Percentiles rank a stretch among this genome's conserved stretches.
phyloP scores from a whole-genome alignment of 2,797 vertebrate species.

The Philypnodon macrostomus region DNA sequence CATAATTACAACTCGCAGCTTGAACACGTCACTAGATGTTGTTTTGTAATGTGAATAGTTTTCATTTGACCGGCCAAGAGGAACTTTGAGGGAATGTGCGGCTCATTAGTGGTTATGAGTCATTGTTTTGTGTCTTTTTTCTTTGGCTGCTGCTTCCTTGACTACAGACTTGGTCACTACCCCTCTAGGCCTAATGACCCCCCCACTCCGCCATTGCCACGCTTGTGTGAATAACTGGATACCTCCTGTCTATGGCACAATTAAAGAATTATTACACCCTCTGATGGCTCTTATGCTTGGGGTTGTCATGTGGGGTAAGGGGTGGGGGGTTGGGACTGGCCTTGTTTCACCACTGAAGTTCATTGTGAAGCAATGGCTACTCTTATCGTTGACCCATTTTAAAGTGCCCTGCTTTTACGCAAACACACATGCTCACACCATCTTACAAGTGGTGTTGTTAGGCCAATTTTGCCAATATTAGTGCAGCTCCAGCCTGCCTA shows the following conservation, averaged over 20 bases:
- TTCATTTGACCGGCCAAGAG: constrained; percentile 56
- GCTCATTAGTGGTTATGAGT: constrained; percentile 70
- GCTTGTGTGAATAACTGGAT: constrained; percentile 72
- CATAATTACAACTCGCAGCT: constrained; percentile 49
- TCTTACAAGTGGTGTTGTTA: no score
- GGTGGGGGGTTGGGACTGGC: constrained; percentile 30
- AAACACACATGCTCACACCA: constrained; percentile 39
- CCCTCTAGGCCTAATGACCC: constrained; percentile 44
- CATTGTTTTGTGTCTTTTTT: constrained; percentile 64
- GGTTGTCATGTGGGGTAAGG: constrained; percentile 47
- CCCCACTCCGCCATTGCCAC: constrained; percentile 16
- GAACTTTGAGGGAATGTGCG: constrained; percentile 58
- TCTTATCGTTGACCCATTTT: constrained; percentile 71
- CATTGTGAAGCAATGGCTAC: constrained; percentile 54
- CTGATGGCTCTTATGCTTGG: constrained; percentile 50
- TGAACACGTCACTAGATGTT: constrained; percentile 37
- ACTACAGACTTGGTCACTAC: constrained; percentile 59
- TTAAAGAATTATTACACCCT: constrained; percentile 77
- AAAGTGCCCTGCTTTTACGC: constrained; percentile 31
- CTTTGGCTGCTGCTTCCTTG: constrained; percentile 50
- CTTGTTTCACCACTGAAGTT: constrained; percentile 32
- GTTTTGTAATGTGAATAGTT: constrained; percentile 51
- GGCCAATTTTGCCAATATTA: no score
- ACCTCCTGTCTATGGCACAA: constrained; percentile 63
- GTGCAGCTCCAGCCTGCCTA: no score